A percentile compares a stretch with the other conserved stretches of the same genome.
Evolutionary conservation across 35 echinoderm and acorn worm species (phyloP).

Genomic region (Eucidaris tribuloides): DNA sequence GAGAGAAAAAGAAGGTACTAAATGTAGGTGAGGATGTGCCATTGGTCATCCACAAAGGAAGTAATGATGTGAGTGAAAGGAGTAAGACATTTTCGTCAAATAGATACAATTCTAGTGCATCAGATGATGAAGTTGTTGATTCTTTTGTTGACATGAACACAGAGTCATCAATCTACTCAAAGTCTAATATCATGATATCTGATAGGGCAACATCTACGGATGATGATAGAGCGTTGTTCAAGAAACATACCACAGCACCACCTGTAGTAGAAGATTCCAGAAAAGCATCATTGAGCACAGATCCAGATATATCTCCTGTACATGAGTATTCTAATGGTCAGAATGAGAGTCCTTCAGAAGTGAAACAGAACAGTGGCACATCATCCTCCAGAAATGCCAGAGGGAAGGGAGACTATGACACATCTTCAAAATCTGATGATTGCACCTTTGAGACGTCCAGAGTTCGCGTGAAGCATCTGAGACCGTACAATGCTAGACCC

Average conservation of each 20-base stretch:
- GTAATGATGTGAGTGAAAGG: too few relatives aligned
- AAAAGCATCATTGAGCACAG: conserved; percentile 20
- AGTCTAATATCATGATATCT: too few relatives aligned
- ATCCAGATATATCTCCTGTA: background rate
- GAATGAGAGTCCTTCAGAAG: background rate
- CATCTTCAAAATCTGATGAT: conserved; percentile 19
- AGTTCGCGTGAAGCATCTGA: background rate
- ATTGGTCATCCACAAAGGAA: too few relatives aligned
- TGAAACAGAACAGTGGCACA: background rate
- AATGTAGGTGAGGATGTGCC: background rate
- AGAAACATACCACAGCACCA: background rate
- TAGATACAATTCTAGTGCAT: too few relatives aligned
- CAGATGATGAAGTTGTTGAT: too few relatives aligned
- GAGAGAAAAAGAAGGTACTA: background rate
- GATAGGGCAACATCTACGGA: conserved; percentile 3
- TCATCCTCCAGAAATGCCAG: background rate
- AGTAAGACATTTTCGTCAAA: too few relatives aligned
- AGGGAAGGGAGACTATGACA: conserved; percentile 15
- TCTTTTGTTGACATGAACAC: too few relatives aligned
- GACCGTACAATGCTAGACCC: conserved; percentile 7
- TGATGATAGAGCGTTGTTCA: background rate
- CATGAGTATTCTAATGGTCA: background rate
- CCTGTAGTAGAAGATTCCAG: background rate
- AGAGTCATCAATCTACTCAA: too few relatives aligned
- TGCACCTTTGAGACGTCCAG: background rate